Percentiles rank a stretch among this genome's conserved stretches.
These are phyloP conservation scores for Pollimyrus isidori DNA, from an alignment of 2,113 vertebrate species.

Conservation along the genomic window DNA sequence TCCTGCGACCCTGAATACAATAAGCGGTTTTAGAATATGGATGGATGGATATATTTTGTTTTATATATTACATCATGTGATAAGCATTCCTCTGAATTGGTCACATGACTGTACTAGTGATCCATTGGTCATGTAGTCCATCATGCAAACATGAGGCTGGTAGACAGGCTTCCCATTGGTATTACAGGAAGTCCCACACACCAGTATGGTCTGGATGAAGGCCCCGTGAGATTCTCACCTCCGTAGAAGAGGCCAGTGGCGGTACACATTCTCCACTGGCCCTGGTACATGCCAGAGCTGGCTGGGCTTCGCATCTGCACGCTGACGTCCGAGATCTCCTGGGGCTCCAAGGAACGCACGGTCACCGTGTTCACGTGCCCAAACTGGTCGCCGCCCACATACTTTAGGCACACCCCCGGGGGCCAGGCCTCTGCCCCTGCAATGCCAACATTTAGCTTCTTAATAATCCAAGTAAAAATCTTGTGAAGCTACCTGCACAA, in stretches of 20 bases:
- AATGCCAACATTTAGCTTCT: neutral
- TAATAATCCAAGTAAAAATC: neutral
- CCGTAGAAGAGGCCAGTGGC: conserved; percentile 93
- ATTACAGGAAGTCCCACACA: neutral
- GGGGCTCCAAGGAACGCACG: conserved; percentile 90
- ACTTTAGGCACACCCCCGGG: conserved; percentile 91
- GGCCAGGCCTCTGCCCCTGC: conserved; percentile 90
- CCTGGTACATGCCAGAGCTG: conserved; percentile 93
- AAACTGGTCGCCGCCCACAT: conserved; percentile 96
- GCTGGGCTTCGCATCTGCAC: conserved; percentile 96
- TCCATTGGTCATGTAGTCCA: neutral
- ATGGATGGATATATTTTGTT: neutral
- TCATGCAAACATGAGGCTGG: neutral
- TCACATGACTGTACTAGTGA: neutral
- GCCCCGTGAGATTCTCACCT: conserved; percentile 61
- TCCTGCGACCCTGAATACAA: neutral
- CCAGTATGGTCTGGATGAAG: neutral
- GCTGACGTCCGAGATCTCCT: conserved; percentile 92
- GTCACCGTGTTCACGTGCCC: conserved; percentile 95
- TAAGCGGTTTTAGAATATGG: neutral
- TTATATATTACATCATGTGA: neutral
- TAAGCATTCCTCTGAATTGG: neutral
- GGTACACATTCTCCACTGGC: conserved; percentile 98
- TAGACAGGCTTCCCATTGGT: neutral
- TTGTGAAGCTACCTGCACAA: neutral